Evolutionary conservation across 2,797 vertebrate genomes (phyloP).

Genomic region (Coracias cyanogaster): DNA sequence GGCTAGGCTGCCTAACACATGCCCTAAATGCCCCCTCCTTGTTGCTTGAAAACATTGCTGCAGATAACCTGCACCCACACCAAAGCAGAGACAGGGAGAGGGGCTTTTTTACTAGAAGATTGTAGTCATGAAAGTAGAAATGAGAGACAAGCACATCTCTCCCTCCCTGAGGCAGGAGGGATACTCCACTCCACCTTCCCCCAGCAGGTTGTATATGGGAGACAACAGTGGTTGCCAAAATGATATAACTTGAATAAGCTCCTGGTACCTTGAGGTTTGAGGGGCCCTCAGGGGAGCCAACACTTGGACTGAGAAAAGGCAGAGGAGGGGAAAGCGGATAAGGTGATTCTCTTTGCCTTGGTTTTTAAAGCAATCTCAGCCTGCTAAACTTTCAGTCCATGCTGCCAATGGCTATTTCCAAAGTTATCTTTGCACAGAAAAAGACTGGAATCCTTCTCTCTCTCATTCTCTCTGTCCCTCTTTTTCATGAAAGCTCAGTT

Average conservation of each 20-base stretch:
- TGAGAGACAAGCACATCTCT: background rate
- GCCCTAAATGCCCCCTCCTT: background rate
- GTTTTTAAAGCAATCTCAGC: conserved; percentile 49
- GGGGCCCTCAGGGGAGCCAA: background rate
- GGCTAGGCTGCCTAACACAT: background rate
- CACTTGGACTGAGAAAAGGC: conserved; percentile 47
- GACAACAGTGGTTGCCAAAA: background rate
- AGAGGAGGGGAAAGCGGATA: background rate
- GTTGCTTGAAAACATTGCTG: background rate
- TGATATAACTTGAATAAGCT: background rate
- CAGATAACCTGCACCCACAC: background rate
- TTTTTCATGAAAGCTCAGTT: conserved; percentile 42
- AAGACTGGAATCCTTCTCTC: conserved; percentile 10
- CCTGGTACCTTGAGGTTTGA: conserved; percentile 31
- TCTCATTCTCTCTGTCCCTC: conserved; percentile 19
- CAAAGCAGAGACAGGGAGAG: background rate
- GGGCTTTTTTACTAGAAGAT: background rate
- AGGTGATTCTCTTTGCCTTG: conserved; percentile 37
- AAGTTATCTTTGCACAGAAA: conserved; percentile 53
- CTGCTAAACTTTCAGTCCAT: conserved; percentile 41
- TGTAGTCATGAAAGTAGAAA: background rate
- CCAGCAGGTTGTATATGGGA: background rate
- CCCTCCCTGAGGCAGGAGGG: background rate
- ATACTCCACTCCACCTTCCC: background rate
- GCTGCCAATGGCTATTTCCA: conserved; percentile 21